A percentile compares a stretch with the other conserved stretches of the same genome.
These are phyloP conservation scores for Mustela lutreola DNA, from an alignment of 2,113 vertebrate species.

Conservation along the genomic window DNA sequence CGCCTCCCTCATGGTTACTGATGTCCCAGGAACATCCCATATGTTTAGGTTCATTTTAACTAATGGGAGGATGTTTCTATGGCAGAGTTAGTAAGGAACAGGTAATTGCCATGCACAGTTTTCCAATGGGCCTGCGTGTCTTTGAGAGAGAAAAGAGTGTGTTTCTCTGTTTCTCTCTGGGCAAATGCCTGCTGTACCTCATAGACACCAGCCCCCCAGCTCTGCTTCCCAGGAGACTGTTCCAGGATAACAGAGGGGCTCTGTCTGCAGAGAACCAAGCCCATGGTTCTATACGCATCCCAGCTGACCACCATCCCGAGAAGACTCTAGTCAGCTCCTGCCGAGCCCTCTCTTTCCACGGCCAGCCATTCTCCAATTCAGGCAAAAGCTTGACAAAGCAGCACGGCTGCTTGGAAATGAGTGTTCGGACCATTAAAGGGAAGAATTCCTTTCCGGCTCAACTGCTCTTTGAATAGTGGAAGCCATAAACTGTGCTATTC, in stretches of 20 bases:
- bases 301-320: not conserved
- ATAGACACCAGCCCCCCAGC: not conserved
- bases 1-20: not conserved
- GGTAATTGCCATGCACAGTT: not conserved
- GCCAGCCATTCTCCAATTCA: constrained; percentile 36
- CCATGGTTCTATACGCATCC: not conserved
- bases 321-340: not conserved
- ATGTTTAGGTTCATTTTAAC: not conserved
- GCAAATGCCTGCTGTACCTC: not conserved
- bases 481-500: constrained; percentile 69
- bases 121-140: not conserved
- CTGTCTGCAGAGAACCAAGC: not conserved
- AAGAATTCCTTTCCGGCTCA: constrained; percentile 68
- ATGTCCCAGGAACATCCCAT: not conserved
- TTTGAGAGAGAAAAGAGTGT: not conserved
- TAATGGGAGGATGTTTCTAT: not conserved
- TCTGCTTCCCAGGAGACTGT: not conserved
- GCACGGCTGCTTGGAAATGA: constrained; percentile 58
- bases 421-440: constrained; percentile 63
- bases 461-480: constrained; percentile 77
- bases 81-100: not conserved
- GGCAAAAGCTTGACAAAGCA: constrained; percentile 63
- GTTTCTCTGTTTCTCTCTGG: not conserved
- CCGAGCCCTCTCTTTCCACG: not conserved
- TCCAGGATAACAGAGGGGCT: not conserved